Evolutionary conservation across 2,888 invertebrate genomes (phyloP).

Genomic region (Brachypalpus laphriformis): DNA sequence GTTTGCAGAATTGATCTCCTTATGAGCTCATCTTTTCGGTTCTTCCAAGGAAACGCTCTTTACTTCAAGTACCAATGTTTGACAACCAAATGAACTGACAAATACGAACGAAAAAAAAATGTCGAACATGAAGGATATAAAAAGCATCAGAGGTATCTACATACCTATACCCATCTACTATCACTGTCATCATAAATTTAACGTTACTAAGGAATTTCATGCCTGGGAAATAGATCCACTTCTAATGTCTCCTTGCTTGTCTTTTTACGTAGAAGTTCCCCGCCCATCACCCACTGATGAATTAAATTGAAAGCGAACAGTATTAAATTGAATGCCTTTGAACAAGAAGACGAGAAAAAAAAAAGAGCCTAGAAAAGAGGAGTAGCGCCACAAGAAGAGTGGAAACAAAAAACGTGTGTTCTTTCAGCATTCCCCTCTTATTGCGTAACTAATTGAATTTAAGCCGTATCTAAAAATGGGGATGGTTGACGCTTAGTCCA

Average conservation of each 20-base stretch:
- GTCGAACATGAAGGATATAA: constrained; percentile 19
- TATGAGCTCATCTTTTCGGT: neutral
- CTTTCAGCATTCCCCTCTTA: constrained; percentile 2
- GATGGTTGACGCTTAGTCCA: neutral
- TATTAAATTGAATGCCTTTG: constrained; percentile 47
- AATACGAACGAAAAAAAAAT: neutral
- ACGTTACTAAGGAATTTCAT: constrained; percentile 25
- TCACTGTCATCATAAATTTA: constrained; percentile 22
- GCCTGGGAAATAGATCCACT: constrained; percentile 19
- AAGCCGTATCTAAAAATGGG: constrained; percentile 21
- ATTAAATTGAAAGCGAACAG: constrained; percentile 39
- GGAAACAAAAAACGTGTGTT: constrained; percentile 20
- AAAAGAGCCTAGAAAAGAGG: neutral
- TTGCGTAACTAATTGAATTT: constrained; percentile 58
- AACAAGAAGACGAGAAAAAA: neutral
- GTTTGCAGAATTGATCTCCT: constrained; percentile 17
- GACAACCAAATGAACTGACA: constrained; percentile 7
- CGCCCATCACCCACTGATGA: neutral
- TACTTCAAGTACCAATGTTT: neutral
- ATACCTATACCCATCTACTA: constrained; percentile 5
- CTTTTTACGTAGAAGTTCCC: neutral
- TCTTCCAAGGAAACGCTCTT: neutral
- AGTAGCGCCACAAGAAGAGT: constrained; percentile 8
- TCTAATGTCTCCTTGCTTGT: neutral
- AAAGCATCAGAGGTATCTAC: neutral